Conservation (phyloP, 2,888 invertebrate genomes). For the Apamea crenata region DNA sequence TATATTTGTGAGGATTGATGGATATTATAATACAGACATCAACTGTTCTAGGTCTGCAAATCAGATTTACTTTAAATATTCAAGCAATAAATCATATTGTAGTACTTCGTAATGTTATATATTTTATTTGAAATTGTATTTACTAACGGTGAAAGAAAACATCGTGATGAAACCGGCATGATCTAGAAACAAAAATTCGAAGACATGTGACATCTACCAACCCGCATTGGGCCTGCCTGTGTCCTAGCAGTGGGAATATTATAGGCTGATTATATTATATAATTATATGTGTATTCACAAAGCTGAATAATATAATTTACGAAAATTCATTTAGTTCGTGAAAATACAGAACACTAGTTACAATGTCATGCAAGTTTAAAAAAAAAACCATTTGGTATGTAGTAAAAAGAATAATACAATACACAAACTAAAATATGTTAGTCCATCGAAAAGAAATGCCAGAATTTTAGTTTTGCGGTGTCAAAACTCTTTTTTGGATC, state of each 20-base stretch:
- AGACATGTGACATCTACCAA: neutral
- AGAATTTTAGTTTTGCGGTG: neutral
- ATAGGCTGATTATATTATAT: neutral
- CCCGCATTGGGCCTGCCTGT: neutral
- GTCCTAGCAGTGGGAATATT: neutral
- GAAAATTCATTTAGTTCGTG: too few relatives aligned
- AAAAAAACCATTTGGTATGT: neutral
- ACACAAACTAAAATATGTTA: neutral
- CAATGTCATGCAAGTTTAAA: neutral
- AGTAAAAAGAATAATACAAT: neutral
- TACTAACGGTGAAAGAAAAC: neutral
- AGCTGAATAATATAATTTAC: neutral
- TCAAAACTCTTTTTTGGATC: neutral
- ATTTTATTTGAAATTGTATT: constrained; percentile 6
- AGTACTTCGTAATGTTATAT: neutral
- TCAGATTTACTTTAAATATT: neutral
- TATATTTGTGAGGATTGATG: constrained; percentile 9
- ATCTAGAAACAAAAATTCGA: too few relatives aligned
- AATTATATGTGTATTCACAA: neutral
- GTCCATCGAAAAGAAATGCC: too few relatives aligned
- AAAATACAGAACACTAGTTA: neutral
- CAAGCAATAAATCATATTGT: neutral
- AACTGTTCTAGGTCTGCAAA: neutral
- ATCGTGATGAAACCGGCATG: neutral
- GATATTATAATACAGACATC: neutral